A percentile compares a stretch with the other conserved stretches of the same genome.
phyloP scores from a whole-genome alignment of 2,113 vertebrate species.

The Ictidomys tridecemlineatus region DNA sequence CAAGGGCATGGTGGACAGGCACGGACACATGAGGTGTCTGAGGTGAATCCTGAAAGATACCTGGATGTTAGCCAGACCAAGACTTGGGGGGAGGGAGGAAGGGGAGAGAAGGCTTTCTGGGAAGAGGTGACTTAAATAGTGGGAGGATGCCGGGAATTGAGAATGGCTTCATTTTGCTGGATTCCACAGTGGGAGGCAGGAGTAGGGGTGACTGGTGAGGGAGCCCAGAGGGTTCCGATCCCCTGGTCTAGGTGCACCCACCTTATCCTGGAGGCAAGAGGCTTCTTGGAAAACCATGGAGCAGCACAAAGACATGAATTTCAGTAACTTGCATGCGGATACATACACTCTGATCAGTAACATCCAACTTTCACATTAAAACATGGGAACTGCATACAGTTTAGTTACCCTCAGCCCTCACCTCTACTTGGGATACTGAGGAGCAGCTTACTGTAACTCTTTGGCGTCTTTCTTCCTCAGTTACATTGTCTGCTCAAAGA shows the following conservation, averaged over 20 bases:
- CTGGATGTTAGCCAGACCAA: neutral
- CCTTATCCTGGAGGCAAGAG: neutral
- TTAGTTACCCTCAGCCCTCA: neutral
- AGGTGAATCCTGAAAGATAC: neutral
- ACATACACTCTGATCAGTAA: neutral
- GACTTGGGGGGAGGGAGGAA: neutral
- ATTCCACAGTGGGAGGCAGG: neutral
- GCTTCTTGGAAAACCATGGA: neutral
- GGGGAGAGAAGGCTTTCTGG: neutral
- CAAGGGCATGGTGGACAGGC: neutral
- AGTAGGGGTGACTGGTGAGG: neutral
- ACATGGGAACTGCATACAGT: neutral
- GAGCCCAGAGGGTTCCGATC: neutral
- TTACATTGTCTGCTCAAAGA: neutral
- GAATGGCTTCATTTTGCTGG: neutral
- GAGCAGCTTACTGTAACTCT: neutral
- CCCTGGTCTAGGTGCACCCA: neutral
- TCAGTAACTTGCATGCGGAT: neutral
- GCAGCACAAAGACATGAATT: neutral
- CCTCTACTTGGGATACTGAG: neutral
- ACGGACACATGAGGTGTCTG: neutral
- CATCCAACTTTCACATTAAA: neutral
- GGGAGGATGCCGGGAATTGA: neutral
- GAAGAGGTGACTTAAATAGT: neutral
- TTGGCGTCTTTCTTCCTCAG: neutral